Percentiles rank a stretch among this genome's conserved stretches.
Conservation (phyloP, 2,888 invertebrate genomes). For the Epirrita christyi region DNA sequence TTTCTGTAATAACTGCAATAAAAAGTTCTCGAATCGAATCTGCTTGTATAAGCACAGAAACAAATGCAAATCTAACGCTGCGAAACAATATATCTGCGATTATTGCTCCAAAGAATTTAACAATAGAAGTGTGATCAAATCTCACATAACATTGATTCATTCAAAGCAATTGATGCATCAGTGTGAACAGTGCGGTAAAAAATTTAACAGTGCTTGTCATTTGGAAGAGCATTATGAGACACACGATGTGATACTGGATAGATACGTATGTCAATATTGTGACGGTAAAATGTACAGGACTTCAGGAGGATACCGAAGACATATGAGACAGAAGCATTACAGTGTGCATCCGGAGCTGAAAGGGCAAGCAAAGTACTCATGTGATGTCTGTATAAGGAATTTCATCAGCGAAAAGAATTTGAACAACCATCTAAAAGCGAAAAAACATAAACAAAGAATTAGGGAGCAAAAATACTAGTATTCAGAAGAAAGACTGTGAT, state of each 20-base stretch:
- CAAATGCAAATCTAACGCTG: slow-evolving; percentile 27
- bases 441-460: slow-evolving; percentile 29
- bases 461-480: background rate
- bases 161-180: slow-evolving; percentile 40
- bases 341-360: slow-evolving; percentile 23
- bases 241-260: slow-evolving; percentile 50
- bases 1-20: slow-evolving; percentile 49
- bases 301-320: slow-evolving; percentile 53
- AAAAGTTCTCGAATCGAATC: slow-evolving; percentile 46
- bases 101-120: slow-evolving; percentile 52
- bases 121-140: slow-evolving; percentile 42
- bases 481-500: background rate
- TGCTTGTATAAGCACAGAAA: slow-evolving; percentile 51
- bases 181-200: slow-evolving; percentile 60
- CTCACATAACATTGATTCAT: slow-evolving; percentile 51
- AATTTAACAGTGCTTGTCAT: slow-evolving; percentile 44
- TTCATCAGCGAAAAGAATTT: slow-evolving; percentile 32
- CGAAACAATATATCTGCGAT: slow-evolving; percentile 50
- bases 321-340: slow-evolving; percentile 39
- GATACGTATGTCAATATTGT: slow-evolving; percentile 54
- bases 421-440: slow-evolving; percentile 33
- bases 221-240: slow-evolving; percentile 56
- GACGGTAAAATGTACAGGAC: slow-evolving; percentile 48
- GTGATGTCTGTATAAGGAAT: slow-evolving; percentile 28
- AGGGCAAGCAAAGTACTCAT: slow-evolving; percentile 20